A percentile compares a stretch with the other conserved stretches of the same genome.
These are phyloP conservation scores for Periophthalmus magnuspinnatus DNA, from an alignment of 2,797 vertebrate genomes.

Conservation along the genomic window DNA sequence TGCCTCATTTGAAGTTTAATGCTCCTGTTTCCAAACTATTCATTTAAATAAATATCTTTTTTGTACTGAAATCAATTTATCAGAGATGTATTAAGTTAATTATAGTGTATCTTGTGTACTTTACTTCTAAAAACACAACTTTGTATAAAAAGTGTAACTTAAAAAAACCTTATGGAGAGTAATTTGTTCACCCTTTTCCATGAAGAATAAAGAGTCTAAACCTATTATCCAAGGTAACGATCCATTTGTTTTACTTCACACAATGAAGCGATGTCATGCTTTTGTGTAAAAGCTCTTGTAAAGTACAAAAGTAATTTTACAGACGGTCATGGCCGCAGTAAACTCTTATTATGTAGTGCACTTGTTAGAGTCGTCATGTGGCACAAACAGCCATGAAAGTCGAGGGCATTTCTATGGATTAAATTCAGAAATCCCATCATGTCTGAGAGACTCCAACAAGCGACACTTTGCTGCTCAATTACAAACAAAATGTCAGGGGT, in stretches of 20 bases:
- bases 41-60: background rate
- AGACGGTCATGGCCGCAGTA: conserved; percentile 1
- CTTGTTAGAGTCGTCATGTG: conserved; percentile 20
- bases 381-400: conserved; percentile 31
- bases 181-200: background rate
- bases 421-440: conserved; percentile 54
- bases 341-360: conserved; percentile 14
- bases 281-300: conserved; percentile 10
- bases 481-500: conserved; percentile 65
- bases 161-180: background rate
- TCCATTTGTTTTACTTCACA: conserved; percentile 1
- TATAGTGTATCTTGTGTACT: too few species aligned
- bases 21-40: background rate
- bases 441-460: conserved; percentile 52
- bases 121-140: background rate
- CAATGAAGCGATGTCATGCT: background rate
- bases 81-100: too few species aligned
- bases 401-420: conserved; percentile 37
- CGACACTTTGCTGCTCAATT: conserved; percentile 57
- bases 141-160: background rate
- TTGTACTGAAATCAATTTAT: too few species aligned
- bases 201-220: background rate
- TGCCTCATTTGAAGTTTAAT: background rate
- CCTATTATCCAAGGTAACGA: conserved; percentile 1
- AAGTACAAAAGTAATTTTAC: conserved; percentile 12